These are phyloP conservation scores for Salvelinus alpinus DNA, from an alignment of 2,113 vertebrate species.

Conservation along the genomic window DNA sequence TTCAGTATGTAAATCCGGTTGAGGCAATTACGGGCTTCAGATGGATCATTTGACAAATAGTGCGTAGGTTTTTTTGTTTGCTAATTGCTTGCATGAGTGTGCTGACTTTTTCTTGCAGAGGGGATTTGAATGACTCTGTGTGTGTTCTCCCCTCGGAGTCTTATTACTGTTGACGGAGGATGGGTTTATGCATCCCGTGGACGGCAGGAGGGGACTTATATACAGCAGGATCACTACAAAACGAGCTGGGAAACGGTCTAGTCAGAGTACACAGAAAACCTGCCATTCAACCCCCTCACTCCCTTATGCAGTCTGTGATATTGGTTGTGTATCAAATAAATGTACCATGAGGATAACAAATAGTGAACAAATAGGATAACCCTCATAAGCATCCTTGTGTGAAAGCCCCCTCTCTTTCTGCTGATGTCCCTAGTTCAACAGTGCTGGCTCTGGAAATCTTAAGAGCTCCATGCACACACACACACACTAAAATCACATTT, in stretches of 20 bases:
- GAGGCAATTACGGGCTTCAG: slow-evolving; percentile 22
- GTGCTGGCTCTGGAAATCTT: no score
- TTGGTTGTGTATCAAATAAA: no score
- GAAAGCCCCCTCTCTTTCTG: no score
- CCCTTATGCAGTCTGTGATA: no score
- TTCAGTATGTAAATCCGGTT: slow-evolving; percentile 25
- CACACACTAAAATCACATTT: no score
- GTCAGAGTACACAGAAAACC: not conserved
- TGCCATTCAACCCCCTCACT: not conserved
- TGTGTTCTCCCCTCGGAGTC: slow-evolving; percentile 41
- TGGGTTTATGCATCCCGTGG: slow-evolving; percentile 27
- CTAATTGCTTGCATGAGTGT: slow-evolving; percentile 21
- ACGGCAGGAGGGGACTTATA: not conserved
- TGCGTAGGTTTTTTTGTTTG: not conserved
- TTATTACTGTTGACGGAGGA: slow-evolving; percentile 63
- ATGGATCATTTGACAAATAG: slow-evolving; percentile 19
- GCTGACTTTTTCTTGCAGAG: slow-evolving; percentile 31
- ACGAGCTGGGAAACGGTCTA: not conserved
- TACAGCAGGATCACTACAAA: not conserved
- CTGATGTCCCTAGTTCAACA: no score
- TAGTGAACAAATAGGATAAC: no score
- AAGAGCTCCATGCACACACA: not conserved
- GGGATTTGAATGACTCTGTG: slow-evolving; percentile 48
- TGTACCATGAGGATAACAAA: no score
- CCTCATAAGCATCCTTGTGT: no score